Percentiles rank a stretch among this genome's conserved stretches.
phyloP scores from a whole-genome alignment of 2,888 invertebrate species.

The Diarsia mendica region DNA sequence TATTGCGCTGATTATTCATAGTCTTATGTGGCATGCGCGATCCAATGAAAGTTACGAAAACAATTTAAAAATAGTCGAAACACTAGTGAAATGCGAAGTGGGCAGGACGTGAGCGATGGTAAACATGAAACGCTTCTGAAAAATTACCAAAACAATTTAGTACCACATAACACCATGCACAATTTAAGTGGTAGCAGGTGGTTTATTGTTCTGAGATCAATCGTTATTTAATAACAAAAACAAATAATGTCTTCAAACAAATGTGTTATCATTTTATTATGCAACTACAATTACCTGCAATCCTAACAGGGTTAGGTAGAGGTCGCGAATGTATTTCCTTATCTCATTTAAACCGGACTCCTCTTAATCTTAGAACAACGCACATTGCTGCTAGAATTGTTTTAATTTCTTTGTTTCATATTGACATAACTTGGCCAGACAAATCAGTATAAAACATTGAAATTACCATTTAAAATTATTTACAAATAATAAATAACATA shows the following conservation, averaged over 20 bases:
- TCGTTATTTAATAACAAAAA: slow-evolving; percentile 9
- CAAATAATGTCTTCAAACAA: background rate
- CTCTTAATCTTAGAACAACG: slow-evolving; percentile 70
- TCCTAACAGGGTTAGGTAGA: slow-evolving; percentile 9
- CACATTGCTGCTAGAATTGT: slow-evolving; percentile 54
- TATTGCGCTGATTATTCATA: slow-evolving; percentile 83
- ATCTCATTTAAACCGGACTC: slow-evolving; percentile 11
- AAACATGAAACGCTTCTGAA: slow-evolving; percentile 65
- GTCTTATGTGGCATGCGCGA: slow-evolving; percentile 89
- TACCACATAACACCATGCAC: slow-evolving; percentile 90
- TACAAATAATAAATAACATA: slow-evolving; percentile 67
- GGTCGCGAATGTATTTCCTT: slow-evolving; percentile 6
- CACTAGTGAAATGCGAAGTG: slow-evolving; percentile 63
- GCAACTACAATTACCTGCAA: slow-evolving; percentile 27
- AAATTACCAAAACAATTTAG: slow-evolving; percentile 71
- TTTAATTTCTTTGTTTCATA: slow-evolving; percentile 62
- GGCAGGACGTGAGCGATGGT: slow-evolving; percentile 60
- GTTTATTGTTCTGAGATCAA: slow-evolving; percentile 70
- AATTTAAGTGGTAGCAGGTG: slow-evolving; percentile 64
- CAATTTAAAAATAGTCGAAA: slow-evolving; percentile 64
- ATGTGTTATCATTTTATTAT: background rate
- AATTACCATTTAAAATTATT: slow-evolving; percentile 69
- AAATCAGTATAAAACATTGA: slow-evolving; percentile 67
- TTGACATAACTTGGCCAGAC: slow-evolving; percentile 36
- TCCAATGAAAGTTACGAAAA: slow-evolving; percentile 70